Base-by-base conservation (phyloP, 2,888 invertebrate genomes). In the Drosophila colorata region DNA sequence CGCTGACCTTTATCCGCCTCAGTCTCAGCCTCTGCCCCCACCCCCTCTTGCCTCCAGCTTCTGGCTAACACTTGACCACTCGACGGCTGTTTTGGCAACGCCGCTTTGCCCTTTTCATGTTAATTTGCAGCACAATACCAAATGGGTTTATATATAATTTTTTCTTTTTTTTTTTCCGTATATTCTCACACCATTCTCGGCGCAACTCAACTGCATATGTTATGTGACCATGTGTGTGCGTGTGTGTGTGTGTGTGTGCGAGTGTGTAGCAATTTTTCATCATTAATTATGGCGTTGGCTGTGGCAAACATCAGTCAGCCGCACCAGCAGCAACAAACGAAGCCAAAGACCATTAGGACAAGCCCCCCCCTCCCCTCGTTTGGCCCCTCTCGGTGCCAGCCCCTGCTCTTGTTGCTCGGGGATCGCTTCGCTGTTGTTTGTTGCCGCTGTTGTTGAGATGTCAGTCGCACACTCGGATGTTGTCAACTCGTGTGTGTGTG, bases 281-380 rank as follows among this genome's bases (percentile, higher is more conserved):
- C 84, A 85, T 85, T 85, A 85, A 85, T 85, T 85, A 85, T 85
- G 84, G 82, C 87, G 82, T 78, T 73, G 86, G 85, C 74, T 82
- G 85, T 84, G 80, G 80, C 86, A 86, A 86, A 83, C 83, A 83
- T 83, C 83, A 83, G 83, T 83, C 83, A 83, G 83, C 67, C 76
- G 61, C 77, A 74, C 77, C 55, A 55, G 55, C 57, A 61, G 57
- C 53, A 71, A 67, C 70, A 74, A 69, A 74, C 74, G 85, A 71
- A 76, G 76, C 76, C 74, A 80, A 80, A 86, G 84, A 84, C 84
- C 84, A 84, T 84, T 84, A 84, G 84, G 84, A 72, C 66, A 43
- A 43, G 57, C 64, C 41, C 48, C 57, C 37, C 20, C 53, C 41
- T 40, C 14, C 33, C 25, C 8, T 38, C 14, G 11, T 38, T 13